A percentile compares a stretch with the other conserved stretches of the same genome.
Conservation (phyloP, 2,888 invertebrate species). For the Drosophila leonis region DNA sequence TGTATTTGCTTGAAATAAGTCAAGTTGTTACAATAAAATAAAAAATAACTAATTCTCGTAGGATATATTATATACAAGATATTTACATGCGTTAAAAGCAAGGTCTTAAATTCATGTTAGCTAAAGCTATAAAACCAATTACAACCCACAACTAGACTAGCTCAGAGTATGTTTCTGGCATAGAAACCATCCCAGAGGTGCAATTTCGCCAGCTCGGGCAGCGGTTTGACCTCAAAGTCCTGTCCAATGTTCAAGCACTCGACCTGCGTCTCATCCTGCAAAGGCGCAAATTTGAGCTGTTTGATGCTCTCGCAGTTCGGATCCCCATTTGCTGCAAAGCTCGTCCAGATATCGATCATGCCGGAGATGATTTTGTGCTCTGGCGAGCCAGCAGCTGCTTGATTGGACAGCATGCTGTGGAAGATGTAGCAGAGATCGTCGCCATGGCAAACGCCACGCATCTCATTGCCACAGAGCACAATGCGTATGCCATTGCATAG, state of each 20-base stretch:
- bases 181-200: slow-evolving; percentile 82
- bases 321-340: slow-evolving; percentile 81
- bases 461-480: slow-evolving; percentile 76
- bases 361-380: slow-evolving; percentile 76
- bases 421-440: slow-evolving; percentile 84
- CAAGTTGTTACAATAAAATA: slow-evolving; percentile 27
- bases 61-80: slow-evolving; percentile 35
- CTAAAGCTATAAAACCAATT: slow-evolving; percentile 62
- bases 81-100: slow-evolving; percentile 30
- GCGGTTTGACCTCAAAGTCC: slow-evolving; percentile 64
- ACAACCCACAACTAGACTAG: slow-evolving; percentile 1
- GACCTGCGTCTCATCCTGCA: slow-evolving; percentile 55
- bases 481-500: slow-evolving; percentile 79
- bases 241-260: slow-evolving; percentile 82
- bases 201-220: slow-evolving; percentile 81
- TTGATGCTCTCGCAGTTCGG: slow-evolving; percentile 79
- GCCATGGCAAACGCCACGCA: slow-evolving; percentile 83
- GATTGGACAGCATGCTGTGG: slow-evolving; percentile 76
- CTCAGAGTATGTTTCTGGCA: slow-evolving; percentile 67
- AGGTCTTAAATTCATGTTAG: slow-evolving; percentile 28
- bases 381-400: slow-evolving; percentile 62
- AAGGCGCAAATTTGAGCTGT: slow-evolving; percentile 61
- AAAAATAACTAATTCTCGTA: slow-evolving; percentile 16
- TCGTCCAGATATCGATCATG: slow-evolving; percentile 82
- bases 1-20: background rate